Conservation (phyloP, 2,888 invertebrate genomes). For the Drosophila dives region DNA sequence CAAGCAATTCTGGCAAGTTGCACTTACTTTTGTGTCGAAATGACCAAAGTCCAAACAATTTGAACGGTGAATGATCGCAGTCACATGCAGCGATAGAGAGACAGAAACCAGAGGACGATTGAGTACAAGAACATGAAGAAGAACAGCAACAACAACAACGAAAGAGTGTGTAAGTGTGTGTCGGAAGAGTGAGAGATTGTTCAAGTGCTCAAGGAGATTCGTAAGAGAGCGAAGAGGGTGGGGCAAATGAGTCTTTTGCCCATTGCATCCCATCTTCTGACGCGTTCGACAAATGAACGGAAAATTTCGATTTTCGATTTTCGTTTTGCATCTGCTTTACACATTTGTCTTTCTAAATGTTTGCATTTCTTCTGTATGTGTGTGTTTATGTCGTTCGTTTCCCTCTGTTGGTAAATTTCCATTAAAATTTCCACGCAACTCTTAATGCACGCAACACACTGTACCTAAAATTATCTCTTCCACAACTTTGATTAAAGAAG, state of each 20-base stretch:
- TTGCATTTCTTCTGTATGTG: conserved; percentile 52
- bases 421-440: conserved; percentile 63
- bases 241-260: conserved; percentile 3
- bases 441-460: conserved; percentile 30
- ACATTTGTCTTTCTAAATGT: conserved; percentile 50
- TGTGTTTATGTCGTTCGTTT: conserved; percentile 12
- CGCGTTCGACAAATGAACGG: conserved; percentile 60
- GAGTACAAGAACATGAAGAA: conserved; percentile 10
- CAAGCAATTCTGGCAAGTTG: conserved; percentile 40
- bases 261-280: conserved; percentile 41
- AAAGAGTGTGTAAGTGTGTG: conserved; percentile 1
- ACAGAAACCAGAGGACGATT: conserved; percentile 11
- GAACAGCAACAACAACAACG: conserved; percentile 1
- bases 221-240: not conserved
- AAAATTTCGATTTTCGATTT: conserved; percentile 70
- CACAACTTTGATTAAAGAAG: not conserved
- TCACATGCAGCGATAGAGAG: conserved; percentile 20
- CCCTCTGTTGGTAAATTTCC: conserved; percentile 65
- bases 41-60: conserved; percentile 39
- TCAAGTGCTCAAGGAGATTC: not conserved
- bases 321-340: conserved; percentile 49
- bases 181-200: conserved; percentile 12
- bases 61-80: conserved; percentile 43
- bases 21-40: conserved; percentile 47
- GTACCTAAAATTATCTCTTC: not conserved